A percentile compares a stretch with the other conserved stretches of the same genome.
Evolutionary conservation across 1,140 invertebrate genomes (phyloP).

Genomic region (Bombus superbus): DNA sequence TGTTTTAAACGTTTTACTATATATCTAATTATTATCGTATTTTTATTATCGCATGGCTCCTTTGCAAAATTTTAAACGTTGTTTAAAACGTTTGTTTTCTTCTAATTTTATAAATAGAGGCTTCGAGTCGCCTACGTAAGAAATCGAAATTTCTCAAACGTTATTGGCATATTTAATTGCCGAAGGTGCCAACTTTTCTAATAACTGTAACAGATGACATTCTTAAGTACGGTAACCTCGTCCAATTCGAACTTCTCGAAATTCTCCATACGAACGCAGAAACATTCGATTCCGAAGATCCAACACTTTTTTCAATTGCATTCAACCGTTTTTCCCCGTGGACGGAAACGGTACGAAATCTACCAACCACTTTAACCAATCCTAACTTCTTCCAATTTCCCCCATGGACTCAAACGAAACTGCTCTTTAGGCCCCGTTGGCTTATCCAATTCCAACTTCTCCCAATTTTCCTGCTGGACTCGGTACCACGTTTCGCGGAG

Average conservation of each 20-base stretch:
- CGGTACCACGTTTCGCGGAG: not conserved
- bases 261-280: not conserved
- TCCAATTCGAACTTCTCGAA: not conserved
- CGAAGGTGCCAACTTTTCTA: not conserved
- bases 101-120: not conserved
- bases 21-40: no score
- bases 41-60: no score
- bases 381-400: slow-evolving; percentile 8
- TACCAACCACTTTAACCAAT: slow-evolving; percentile 2
- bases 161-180: not conserved
- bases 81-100: not conserved
- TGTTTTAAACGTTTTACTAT: no score
- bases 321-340: not conserved
- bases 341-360: not conserved
- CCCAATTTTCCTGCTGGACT: no score
- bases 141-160: no score
- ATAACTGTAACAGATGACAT: not conserved
- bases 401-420: not conserved
- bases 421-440: slow-evolving; percentile 4
- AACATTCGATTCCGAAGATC: slow-evolving; percentile 8
- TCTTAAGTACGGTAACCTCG: no score
- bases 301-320: not conserved
- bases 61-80: no score
- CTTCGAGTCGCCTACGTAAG: no score
- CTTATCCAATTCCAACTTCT: slow-evolving; percentile 20